Conservation (phyloP, 2,113 vertebrate genomes). For the Phasianus colchicus region DNA sequence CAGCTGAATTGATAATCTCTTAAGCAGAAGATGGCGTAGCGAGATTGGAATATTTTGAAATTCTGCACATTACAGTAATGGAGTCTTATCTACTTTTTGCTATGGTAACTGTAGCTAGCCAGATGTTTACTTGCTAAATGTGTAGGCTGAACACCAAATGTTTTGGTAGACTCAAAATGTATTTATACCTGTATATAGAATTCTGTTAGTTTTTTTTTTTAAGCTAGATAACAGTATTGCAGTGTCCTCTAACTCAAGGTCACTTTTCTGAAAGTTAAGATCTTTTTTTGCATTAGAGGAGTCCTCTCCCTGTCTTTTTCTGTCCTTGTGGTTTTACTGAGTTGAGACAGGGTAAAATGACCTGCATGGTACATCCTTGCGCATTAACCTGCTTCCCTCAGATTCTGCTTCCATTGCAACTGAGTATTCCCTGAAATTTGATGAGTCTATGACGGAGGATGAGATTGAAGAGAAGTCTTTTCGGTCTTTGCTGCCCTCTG, state of each 20-base stretch:
- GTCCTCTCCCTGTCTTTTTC: neutral
- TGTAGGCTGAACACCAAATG: neutral
- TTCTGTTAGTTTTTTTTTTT: neutral
- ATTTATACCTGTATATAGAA: neutral
- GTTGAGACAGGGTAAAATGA: neutral
- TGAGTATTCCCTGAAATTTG: constrained; percentile 93
- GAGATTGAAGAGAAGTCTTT: constrained; percentile 96
- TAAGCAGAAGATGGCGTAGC: neutral
- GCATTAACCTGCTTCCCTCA: constrained; percentile 30
- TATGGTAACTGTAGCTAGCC: neutral
- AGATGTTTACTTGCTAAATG: neutral
- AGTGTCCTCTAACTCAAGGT: neutral
- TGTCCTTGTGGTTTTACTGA: neutral
- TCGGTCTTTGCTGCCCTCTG: constrained; percentile 92
- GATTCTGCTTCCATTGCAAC: constrained; percentile 89
- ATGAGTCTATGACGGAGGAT: constrained; percentile 95
- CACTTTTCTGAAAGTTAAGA: neutral
- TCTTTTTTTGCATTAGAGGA: neutral
- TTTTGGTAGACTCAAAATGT: neutral
- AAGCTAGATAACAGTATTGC: neutral
- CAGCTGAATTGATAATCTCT: neutral
- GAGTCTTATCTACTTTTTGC: neutral
- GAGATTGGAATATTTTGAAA: neutral
- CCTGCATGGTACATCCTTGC: neutral
- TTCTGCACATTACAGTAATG: neutral